Conservation (phyloP, 2,113 vertebrate genomes). For the Corydoras maculifer region DNA sequence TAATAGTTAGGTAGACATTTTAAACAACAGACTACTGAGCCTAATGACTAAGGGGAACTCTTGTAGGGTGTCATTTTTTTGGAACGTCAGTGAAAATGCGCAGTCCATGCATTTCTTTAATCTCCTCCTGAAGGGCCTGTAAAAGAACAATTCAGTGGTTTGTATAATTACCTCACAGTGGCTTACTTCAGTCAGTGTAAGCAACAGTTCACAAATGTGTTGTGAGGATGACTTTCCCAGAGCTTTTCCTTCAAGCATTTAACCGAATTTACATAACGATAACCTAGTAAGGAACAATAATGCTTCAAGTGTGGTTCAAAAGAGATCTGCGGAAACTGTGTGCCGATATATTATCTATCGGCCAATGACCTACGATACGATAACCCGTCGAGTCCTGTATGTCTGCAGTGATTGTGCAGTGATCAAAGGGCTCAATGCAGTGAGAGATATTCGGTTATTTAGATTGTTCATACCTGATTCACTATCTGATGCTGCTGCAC, state of each 20-base stretch:
- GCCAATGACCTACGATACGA: too few species aligned
- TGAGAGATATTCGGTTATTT: not conserved
- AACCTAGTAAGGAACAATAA: too few species aligned
- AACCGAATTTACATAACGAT: too few species aligned
- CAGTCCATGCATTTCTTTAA: constrained; percentile 71
- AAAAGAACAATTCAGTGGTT: constrained; percentile 11
- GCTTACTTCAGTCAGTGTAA: too few species aligned
- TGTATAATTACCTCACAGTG: not conserved
- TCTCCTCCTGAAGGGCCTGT: constrained; percentile 72
- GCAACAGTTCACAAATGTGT: too few species aligned
- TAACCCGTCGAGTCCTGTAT: too few species aligned
- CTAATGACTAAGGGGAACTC: not conserved
- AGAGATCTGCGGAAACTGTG: too few species aligned
- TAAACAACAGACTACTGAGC: not conserved
- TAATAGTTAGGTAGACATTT: not conserved
- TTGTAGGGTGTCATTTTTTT: constrained; percentile 46
- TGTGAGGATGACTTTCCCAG: too few species aligned
- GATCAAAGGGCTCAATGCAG: not conserved
- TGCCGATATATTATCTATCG: too few species aligned
- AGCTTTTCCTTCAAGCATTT: too few species aligned
- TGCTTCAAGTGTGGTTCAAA: too few species aligned
- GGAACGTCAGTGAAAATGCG: constrained; percentile 71
- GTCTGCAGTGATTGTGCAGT: not conserved
- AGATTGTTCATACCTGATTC: constrained; percentile 71
- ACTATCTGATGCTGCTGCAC: constrained; percentile 91